Evolutionary conservation across 1,140 invertebrate species (phyloP).

Genomic region (Liolophura sinensis): DNA sequence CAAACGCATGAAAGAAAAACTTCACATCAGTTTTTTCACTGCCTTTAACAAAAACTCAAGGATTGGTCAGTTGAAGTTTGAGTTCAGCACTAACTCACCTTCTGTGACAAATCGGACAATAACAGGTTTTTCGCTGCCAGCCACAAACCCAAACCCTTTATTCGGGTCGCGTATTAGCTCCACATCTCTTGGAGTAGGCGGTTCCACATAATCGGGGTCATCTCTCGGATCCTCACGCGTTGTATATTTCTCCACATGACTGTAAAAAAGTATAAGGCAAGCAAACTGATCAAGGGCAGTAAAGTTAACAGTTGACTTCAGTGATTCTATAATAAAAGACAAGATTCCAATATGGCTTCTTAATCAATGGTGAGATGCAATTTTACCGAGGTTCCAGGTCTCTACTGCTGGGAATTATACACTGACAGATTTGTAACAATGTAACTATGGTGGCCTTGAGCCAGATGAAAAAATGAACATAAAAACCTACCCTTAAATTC

Average conservation of each 20-base stretch:
- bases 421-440: no score
- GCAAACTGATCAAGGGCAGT: no score
- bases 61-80: not conserved
- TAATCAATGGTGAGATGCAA: no score
- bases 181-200: conserved; percentile 77
- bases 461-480: no score
- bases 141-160: conserved; percentile 90
- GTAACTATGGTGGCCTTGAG: no score
- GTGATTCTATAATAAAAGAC: no score
- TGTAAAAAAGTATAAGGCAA: conserved; percentile 59
- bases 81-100: conserved; percentile 45
- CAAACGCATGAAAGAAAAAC: not conserved
- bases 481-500: no score
- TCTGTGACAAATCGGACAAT: conserved; percentile 76
- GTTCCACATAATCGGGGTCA: conserved; percentile 62
- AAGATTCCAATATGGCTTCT: no score
- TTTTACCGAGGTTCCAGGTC: no score
- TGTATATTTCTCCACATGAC: conserved; percentile 87
- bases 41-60: not conserved
- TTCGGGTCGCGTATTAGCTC: conserved; percentile 70
- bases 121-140: conserved; percentile 87
- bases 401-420: no score
- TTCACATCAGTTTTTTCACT: not conserved
- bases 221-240: conserved; percentile 80
- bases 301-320: no score